Evolutionary conservation across 2,113 vertebrate genomes (phyloP).

Genomic region (Eleginops maclovinus): DNA sequence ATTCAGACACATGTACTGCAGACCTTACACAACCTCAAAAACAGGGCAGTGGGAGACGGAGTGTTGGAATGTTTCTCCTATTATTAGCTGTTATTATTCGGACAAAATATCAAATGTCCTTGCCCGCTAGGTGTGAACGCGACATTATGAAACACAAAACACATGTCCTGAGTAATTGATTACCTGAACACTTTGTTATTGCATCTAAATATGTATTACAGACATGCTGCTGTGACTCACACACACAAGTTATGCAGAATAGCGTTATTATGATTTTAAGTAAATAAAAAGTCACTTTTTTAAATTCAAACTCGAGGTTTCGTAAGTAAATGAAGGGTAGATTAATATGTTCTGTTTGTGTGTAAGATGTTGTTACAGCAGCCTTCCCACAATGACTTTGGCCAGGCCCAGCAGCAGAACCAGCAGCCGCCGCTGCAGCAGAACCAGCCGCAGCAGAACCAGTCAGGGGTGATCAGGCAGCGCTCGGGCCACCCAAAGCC

Average conservation of each 20-base stretch:
- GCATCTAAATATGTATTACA: background rate
- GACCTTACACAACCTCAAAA: slow-evolving; percentile 7
- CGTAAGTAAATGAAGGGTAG: background rate
- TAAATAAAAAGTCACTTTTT: too few species aligned
- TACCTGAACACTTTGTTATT: background rate
- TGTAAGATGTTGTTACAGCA: slow-evolving; percentile 88
- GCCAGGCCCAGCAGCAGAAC: slow-evolving; percentile 58
- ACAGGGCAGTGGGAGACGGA: background rate
- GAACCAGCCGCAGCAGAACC: slow-evolving; percentile 66
- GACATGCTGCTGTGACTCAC: background rate
- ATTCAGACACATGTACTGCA: slow-evolving; percentile 13
- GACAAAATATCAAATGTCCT: background rate
- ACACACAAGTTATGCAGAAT: background rate
- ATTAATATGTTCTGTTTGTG: slow-evolving; percentile 23
- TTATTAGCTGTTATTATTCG: too few species aligned
- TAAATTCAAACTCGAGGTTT: background rate
- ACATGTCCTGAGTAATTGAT: too few species aligned
- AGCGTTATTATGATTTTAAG: too few species aligned
- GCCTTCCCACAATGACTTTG: slow-evolving; percentile 69
- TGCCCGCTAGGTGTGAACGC: background rate
- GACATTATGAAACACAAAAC: slow-evolving; percentile 1
- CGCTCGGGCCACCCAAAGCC: slow-evolving; percentile 73
- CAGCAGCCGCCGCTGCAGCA: slow-evolving; percentile 63
- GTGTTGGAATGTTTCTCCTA: background rate
- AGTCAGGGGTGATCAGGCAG: slow-evolving; percentile 74